Evolutionary conservation across 2,888 invertebrate species (phyloP).

Genomic region (Drosophila mimica): DNA sequence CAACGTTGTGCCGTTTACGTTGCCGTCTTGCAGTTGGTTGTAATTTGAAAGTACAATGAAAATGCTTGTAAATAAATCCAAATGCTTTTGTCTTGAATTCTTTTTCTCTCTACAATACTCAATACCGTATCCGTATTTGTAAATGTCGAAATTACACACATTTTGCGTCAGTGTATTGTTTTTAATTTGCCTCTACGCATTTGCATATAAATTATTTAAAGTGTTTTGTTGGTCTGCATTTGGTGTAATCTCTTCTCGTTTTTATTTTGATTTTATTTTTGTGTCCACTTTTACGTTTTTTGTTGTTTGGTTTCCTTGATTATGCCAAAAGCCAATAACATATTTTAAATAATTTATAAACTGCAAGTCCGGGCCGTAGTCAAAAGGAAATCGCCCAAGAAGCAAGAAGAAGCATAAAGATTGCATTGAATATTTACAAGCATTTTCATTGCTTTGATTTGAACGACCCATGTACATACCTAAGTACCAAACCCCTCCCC

Average conservation of each 20-base stretch:
- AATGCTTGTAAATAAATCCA: conserved; percentile 83
- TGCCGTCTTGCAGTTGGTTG: conserved; percentile 76
- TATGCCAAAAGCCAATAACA: conserved; percentile 67
- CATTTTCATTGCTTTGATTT: conserved; percentile 83
- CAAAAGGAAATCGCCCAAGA: conserved; percentile 29
- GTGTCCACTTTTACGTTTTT: conserved; percentile 5
- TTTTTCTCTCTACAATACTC: conserved; percentile 19
- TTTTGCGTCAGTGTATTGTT: conserved; percentile 25
- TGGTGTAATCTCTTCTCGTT: conserved; percentile 33
- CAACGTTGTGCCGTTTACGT: conserved; percentile 72
- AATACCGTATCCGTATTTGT: conserved; percentile 20
- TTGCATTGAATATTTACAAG: conserved; percentile 81
- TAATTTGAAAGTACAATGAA: conserved; percentile 82
- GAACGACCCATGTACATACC: conserved; percentile 54
- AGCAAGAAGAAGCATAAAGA: conserved; percentile 41
- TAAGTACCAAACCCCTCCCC: conserved; percentile 14
- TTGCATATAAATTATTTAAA: conserved; percentile 79
- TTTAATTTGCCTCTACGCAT: conserved; percentile 48
- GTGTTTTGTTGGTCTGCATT: conserved; percentile 63
- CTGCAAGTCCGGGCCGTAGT: conserved; percentile 65
- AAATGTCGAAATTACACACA: conserved; percentile 21
- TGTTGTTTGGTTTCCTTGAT: conserved; percentile 21
- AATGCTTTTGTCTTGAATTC: conserved; percentile 65
- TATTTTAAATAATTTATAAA: conserved; percentile 76
- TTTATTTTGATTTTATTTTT: conserved; percentile 9